A percentile compares a stretch with the other conserved stretches of the same genome.
Evolutionary conservation across 2,113 vertebrate species (phyloP).

Genomic region (Neodon shergylaensis): DNA sequence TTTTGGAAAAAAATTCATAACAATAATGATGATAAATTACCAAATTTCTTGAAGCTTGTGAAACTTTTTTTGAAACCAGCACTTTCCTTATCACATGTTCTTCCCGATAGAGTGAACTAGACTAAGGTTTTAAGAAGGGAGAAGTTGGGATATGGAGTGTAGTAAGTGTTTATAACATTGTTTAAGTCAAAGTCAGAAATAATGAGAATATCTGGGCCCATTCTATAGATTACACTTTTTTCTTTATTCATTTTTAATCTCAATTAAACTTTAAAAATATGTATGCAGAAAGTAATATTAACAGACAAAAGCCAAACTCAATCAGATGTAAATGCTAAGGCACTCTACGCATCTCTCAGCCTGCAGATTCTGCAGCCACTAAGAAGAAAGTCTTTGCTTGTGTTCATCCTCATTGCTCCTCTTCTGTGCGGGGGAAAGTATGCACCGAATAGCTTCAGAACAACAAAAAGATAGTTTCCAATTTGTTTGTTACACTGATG

Average conservation of each 20-base stretch:
- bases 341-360: not conserved
- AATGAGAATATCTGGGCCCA: not conserved
- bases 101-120: not conserved
- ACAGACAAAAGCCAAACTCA: not conserved
- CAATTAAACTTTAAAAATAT: not conserved
- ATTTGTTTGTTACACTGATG: not conserved
- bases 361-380: not conserved
- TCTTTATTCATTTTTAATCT: not conserved
- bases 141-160: not conserved
- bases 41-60: not conserved
- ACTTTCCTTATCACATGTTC: not conserved
- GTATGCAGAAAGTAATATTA: not conserved
- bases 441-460: conserved; percentile 10
- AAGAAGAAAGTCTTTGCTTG: not conserved
- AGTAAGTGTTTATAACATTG: not conserved
- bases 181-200: conserved; percentile 13
- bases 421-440: not conserved
- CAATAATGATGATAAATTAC: not conserved
- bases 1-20: not conserved
- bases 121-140: not conserved
- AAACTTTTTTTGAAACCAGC: not conserved
- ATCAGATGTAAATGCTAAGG: not conserved
- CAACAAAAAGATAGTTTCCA: conserved; percentile 29
- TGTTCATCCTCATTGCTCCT: not conserved
- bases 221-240: not conserved